phyloP scores from a whole-genome alignment of 2,113 vertebrate species.

The Grus americana region DNA sequence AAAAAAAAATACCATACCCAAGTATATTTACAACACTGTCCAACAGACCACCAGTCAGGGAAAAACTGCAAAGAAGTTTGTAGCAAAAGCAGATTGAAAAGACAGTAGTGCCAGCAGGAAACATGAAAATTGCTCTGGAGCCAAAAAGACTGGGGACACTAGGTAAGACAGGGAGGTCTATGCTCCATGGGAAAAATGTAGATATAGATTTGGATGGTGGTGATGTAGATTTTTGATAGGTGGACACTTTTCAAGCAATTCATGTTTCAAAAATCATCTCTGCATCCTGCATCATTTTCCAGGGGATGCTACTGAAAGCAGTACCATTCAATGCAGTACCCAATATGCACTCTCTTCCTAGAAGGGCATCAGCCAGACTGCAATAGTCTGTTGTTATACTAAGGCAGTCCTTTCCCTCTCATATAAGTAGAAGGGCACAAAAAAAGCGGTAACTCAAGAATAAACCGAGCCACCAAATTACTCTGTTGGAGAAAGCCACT shows the following conservation, averaged over 20 bases:
- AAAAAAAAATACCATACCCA: not conserved
- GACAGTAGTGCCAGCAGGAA: not conserved
- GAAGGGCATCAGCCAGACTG: not conserved
- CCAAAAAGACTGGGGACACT: not conserved
- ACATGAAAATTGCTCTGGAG: not conserved
- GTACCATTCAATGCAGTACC: not conserved
- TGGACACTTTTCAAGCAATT: not conserved
- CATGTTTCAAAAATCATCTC: not conserved
- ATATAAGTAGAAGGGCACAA: not conserved
- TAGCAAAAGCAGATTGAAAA: not conserved
- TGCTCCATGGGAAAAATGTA: not conserved
- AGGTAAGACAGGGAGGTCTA: not conserved
- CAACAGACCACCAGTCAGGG: not conserved
- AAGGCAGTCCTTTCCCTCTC: not conserved
- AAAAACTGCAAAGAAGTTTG: not conserved
- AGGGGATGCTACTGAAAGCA: not conserved
- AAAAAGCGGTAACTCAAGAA: not conserved
- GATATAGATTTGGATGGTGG: not conserved
- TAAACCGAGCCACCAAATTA: not conserved
- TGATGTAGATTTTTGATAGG: not conserved
- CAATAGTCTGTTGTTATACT: not conserved
- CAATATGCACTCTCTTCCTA: accelerated
- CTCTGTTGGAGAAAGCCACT: not conserved
- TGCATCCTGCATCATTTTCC: not conserved
- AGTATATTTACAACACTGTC: not conserved